Evolutionary conservation across 2,888 invertebrate genomes (phyloP).

Genomic region (Sphinx pinastri): DNA sequence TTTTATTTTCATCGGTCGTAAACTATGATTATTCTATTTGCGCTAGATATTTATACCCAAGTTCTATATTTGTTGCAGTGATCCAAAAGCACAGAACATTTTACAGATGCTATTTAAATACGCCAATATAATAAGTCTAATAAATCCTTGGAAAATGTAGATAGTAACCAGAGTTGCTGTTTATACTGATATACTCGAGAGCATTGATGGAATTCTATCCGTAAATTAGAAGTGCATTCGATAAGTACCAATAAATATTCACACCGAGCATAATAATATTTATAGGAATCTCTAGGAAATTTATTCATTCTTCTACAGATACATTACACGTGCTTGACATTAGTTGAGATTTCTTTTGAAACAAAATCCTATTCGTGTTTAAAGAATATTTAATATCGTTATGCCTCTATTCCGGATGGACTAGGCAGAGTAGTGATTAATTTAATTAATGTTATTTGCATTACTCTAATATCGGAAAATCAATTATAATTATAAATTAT

Average conservation of each 20-base stretch:
- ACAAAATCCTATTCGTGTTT: not conserved
- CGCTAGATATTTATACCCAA: not conserved
- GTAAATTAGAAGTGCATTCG: constrained; percentile 20
- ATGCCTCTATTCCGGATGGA: too few species aligned
- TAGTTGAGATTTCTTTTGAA: too few species aligned
- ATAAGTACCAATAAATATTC: constrained; percentile 23
- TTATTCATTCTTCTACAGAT: constrained; percentile 10
- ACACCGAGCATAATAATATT: constrained; percentile 1
- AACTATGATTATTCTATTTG: not conserved
- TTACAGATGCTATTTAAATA: constrained; percentile 20
- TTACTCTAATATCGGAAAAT: too few species aligned
- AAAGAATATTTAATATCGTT: not conserved
- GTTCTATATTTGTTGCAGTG: not conserved
- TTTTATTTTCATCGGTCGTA: constrained; percentile 1
- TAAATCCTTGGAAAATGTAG: constrained; percentile 14
- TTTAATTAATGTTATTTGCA: too few species aligned
- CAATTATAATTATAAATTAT: too few species aligned
- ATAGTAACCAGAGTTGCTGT: constrained; percentile 9
- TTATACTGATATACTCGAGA: constrained; percentile 14
- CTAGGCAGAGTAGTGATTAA: too few species aligned
- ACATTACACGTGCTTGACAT: not conserved
- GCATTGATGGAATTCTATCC: constrained; percentile 18
- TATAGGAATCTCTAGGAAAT: not conserved
- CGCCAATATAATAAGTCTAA: constrained; percentile 10
- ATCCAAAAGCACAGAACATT: constrained; percentile 2